Base-by-base conservation (phyloP, 2,888 invertebrate species). In the Cosmia trapezina region DNA sequence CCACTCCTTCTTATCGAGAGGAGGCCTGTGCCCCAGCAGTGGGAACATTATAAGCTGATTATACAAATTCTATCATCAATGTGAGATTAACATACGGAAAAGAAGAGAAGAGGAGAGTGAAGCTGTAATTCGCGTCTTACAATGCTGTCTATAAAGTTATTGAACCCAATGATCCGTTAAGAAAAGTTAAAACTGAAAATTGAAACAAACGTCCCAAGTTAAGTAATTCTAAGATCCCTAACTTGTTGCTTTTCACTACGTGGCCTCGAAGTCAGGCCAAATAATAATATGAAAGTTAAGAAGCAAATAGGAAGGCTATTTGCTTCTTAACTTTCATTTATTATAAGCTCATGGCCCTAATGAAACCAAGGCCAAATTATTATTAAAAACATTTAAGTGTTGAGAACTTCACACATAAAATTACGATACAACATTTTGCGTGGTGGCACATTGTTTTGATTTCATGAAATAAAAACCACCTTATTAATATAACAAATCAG, bases 311-410 rank as follows among this genome's bases (percentile, higher is more conserved):
- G 54, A n/a, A n/a, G n/a, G n/a, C n/a, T n/a, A n/a, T n/a, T n/a
- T n/a, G n/a, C n/a, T n/a, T n/a, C n/a, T n/a, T n/a, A n/a, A n/a
- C 76, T 83, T 62, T 65, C 45, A 70, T 80, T 83, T 60, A 51
- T 59, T 67, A 70, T 66, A 67, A 73, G 53, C 70, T 75, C 64
- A 63, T 28, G 60, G 67, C 64, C 54, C 49, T 37, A 37, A 37
- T 51, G 8, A 45, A 64, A 5, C 17, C 76, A 81, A 80, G 81
- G 70, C 49, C 57, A 37, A 37, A 37, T 37, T 5, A 37, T 0
- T 37, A 37, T 4, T 37, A 5, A 37, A 37, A 37, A 37, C 37
- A 37, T 37, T 41, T 70, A n/a, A 63, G 51, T 64, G 56, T 60
- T 62, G 12, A 33, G 49, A 47, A 65, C 65, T 75, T 70, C 61